These are phyloP conservation scores for Vanacampus margaritifer DNA, from an alignment of 2,113 vertebrate genomes.

Conservation along the genomic window DNA sequence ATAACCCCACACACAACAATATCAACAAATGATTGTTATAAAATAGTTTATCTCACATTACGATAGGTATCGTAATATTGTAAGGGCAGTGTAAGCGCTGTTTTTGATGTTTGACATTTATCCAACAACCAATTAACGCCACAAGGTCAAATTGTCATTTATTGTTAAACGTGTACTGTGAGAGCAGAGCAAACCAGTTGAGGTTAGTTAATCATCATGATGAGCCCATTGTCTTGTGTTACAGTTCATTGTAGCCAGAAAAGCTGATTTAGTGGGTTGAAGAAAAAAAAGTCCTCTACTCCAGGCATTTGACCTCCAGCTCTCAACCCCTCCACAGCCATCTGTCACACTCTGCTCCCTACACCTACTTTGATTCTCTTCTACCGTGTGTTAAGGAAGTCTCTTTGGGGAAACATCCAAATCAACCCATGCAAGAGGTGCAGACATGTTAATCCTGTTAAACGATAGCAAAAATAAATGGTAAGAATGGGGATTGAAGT, in stretches of 20 bases:
- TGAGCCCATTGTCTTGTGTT: slow-evolving; percentile 45
- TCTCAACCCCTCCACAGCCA: slow-evolving; percentile 25
- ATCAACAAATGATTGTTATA: background rate
- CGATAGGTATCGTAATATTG: background rate
- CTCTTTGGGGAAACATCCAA: background rate
- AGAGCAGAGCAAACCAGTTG: slow-evolving; percentile 20
- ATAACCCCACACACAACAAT: no score
- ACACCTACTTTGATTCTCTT: slow-evolving; percentile 1
- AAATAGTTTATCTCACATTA: background rate
- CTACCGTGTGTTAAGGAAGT: background rate
- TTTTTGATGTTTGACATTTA: background rate
- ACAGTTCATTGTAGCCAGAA: slow-evolving; percentile 25
- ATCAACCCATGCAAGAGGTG: background rate
- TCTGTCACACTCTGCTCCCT: slow-evolving; percentile 35
- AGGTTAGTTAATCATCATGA: slow-evolving; percentile 38
- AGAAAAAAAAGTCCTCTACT: slow-evolving; percentile 24
- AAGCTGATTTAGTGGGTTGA: slow-evolving; percentile 39
- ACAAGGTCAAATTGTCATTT: background rate
- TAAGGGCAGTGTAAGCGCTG: background rate
- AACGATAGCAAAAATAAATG: background rate
- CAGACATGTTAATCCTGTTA: background rate
- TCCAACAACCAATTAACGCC: background rate
- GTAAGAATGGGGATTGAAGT: background rate
- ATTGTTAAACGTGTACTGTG: slow-evolving; percentile 8
- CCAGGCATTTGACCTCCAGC: slow-evolving; percentile 26